Evolutionary conservation across 2,888 invertebrate species (phyloP).

Genomic region (Xanthorhoe designata): DNA sequence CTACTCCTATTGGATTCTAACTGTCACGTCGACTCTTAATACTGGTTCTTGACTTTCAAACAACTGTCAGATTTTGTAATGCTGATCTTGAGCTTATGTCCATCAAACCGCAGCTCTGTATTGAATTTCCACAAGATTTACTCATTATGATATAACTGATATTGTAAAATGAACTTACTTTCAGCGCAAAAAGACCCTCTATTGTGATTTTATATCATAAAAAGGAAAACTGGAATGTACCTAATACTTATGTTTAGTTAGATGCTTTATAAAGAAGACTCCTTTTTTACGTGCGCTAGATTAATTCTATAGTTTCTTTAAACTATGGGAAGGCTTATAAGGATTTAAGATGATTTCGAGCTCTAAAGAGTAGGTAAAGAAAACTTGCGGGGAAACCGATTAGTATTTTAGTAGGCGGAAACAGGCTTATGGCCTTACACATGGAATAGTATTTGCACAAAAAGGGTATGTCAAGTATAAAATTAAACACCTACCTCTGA

Average conservation of each 20-base stretch:
- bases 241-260: constrained; percentile 3
- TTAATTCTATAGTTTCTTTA: neutral
- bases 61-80: constrained; percentile 25
- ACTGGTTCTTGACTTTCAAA: neutral
- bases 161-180: constrained; percentile 17
- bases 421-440: too few relatives aligned
- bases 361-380: neutral
- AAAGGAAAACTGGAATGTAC: neutral
- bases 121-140: constrained; percentile 26
- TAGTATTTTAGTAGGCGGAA: too few relatives aligned
- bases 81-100: constrained; percentile 24
- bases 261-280: constrained; percentile 3
- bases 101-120: constrained; percentile 21
- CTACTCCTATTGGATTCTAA: constrained; percentile 3
- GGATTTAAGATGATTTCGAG: neutral
- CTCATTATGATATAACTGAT: neutral
- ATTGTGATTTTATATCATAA: neutral
- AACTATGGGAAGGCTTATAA: neutral
- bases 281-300: neutral
- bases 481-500: too few relatives aligned
- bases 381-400: neutral
- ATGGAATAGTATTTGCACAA: too few relatives aligned
- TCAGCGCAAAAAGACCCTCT: constrained; percentile 41
- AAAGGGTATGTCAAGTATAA: too few relatives aligned
- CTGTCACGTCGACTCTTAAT: constrained; percentile 9